phyloP scores from a whole-genome alignment of 2,888 invertebrate genomes.

The Volucella inflata region DNA sequence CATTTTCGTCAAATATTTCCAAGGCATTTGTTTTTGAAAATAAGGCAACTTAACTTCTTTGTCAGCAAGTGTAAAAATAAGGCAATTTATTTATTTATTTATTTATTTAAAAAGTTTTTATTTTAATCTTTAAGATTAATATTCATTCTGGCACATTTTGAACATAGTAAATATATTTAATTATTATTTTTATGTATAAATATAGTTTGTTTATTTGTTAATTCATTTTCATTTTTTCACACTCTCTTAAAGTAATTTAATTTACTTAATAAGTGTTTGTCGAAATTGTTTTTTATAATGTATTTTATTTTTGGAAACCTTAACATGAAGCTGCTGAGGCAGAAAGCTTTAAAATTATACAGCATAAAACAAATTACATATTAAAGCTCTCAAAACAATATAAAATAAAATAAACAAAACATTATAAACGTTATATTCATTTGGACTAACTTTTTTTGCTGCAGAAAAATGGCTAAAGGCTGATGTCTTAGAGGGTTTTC shows the following conservation, averaged over 20 bases:
- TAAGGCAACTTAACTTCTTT: slow-evolving; percentile 70
- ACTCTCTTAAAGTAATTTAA: slow-evolving; percentile 25
- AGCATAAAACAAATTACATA: neutral
- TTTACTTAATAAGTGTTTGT: slow-evolving; percentile 1
- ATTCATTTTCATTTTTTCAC: slow-evolving; percentile 40
- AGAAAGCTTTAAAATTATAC: neutral
- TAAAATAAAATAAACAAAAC: neutral
- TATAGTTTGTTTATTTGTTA: slow-evolving; percentile 1
- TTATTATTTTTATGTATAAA: slow-evolving; percentile 36
- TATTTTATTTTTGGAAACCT: slow-evolving; percentile 6
- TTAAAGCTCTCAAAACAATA: slow-evolving; percentile 13
- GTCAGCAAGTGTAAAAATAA: slow-evolving; percentile 65
- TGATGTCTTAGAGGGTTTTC: too few species aligned
- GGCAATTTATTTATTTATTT: slow-evolving; percentile 48
- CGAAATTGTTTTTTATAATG: slow-evolving; percentile 10
- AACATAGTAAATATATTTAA: slow-evolving; percentile 66
- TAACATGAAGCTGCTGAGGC: neutral
- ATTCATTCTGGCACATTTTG: slow-evolving; percentile 75
- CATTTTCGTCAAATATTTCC: slow-evolving; percentile 1
- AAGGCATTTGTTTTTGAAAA: slow-evolving; percentile 50
- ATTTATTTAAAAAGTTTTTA: slow-evolving; percentile 21
- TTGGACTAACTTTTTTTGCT: slow-evolving; percentile 2
- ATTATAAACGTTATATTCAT: slow-evolving; percentile 1
- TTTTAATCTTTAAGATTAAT: slow-evolving; percentile 70
- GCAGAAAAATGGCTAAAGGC: neutral